These are phyloP conservation scores for Oligia fasciuncula DNA, from an alignment of 2,888 invertebrate species.

Conservation along the genomic window DNA sequence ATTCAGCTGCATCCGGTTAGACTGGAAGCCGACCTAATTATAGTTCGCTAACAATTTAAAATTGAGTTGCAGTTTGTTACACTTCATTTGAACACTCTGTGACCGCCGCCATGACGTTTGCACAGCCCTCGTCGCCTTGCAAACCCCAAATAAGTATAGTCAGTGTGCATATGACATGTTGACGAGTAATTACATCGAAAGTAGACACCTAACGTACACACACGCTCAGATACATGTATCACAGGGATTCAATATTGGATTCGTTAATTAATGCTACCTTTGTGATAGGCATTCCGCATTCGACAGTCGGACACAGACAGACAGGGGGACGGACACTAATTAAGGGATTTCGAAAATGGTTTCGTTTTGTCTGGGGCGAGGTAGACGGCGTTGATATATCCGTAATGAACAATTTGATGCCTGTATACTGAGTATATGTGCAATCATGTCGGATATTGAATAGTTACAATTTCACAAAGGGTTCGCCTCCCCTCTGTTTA, in stretches of 20 bases:
- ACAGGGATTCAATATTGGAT: constrained; percentile 77
- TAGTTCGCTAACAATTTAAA: background rate
- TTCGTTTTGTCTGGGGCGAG: constrained; percentile 54
- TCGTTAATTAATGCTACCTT: constrained; percentile 80
- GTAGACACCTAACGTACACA: constrained; percentile 66
- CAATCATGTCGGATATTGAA: constrained; percentile 60
- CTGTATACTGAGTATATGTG: constrained; percentile 24
- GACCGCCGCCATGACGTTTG: constrained; percentile 48
- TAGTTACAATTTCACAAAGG: constrained; percentile 58
- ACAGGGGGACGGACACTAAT: constrained; percentile 69
- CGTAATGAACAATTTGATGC: constrained; percentile 60
- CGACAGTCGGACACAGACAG: constrained; percentile 70
- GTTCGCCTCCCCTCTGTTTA: constrained; percentile 54
- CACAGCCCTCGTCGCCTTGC: constrained; percentile 72
- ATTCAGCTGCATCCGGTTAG: background rate
- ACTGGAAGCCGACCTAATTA: background rate
- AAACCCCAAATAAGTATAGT: constrained; percentile 71
- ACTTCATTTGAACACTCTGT: constrained; percentile 44
- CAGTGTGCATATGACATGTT: constrained; percentile 74
- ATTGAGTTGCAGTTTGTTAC: constrained; percentile 8
- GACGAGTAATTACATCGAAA: constrained; percentile 79
- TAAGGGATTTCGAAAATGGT: constrained; percentile 69
- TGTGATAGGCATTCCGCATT: constrained; percentile 72
- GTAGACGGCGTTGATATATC: constrained; percentile 57
- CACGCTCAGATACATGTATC: constrained; percentile 54